Evolutionary conservation across 2,888 invertebrate genomes (phyloP).

Genomic region (Athalia cordata): DNA sequence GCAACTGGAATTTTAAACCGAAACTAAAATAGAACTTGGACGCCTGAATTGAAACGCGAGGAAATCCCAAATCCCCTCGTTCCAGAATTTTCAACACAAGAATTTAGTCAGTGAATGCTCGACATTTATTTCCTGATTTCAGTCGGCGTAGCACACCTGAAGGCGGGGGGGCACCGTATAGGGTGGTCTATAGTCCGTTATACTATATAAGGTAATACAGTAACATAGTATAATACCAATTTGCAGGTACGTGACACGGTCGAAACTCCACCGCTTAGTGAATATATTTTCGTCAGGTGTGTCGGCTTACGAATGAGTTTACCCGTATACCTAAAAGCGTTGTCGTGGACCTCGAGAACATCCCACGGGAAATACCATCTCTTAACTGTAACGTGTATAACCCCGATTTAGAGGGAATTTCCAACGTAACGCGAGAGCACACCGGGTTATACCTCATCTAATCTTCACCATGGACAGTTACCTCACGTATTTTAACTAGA

Average conservation of each 20-base stretch:
- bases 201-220: too few relatives aligned
- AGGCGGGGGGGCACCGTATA: neutral
- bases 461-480: slow-evolving; percentile 25
- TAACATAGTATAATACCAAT: neutral
- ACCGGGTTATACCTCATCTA: slow-evolving; percentile 2
- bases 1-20: slow-evolving; percentile 29
- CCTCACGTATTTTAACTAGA: slow-evolving; percentile 25
- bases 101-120: slow-evolving; percentile 2
- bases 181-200: too few relatives aligned
- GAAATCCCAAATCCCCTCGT: slow-evolving; percentile 1
- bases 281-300: slow-evolving; percentile 51
- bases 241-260: slow-evolving; percentile 50
- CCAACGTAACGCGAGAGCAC: slow-evolving; percentile 22
- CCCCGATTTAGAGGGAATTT: slow-evolving; percentile 16
- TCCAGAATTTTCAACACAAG: slow-evolving; percentile 1
- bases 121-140: slow-evolving; percentile 32
- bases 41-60: neutral
- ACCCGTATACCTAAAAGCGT: neutral
- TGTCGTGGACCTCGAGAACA: neutral
- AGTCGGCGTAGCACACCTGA: slow-evolving; percentile 10
- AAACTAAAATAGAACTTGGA: neutral
- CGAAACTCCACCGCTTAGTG: slow-evolving; percentile 49
- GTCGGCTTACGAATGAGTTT: slow-evolving; percentile 20
- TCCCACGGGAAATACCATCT: slow-evolving; percentile 25
- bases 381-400: neutral